Conservation (phyloP, 2,797 vertebrate species). For the Numenius phaeopus region DNA sequence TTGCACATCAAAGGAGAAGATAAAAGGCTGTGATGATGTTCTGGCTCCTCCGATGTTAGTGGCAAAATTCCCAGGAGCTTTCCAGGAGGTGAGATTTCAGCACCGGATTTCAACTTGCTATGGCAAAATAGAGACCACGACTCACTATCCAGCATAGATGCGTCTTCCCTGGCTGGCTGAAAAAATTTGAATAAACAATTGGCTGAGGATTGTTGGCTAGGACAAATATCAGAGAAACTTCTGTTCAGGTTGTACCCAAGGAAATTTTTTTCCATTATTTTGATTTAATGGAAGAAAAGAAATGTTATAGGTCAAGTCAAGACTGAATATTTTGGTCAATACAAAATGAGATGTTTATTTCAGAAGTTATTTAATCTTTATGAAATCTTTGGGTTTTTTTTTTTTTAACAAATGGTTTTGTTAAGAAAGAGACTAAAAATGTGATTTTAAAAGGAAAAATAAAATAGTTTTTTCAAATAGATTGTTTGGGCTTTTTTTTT, state of each 20-base stretch:
- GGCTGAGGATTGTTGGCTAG: not conserved
- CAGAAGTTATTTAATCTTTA: not conserved
- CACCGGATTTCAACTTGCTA: not conserved
- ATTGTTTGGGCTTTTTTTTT: not conserved
- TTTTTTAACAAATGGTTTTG: not conserved
- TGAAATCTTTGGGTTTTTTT: not conserved
- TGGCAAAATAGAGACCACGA: fast-evolving
- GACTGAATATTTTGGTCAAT: not conserved
- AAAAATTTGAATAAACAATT: not conserved
- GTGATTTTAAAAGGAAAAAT: not conserved
- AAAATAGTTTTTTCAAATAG: not conserved
- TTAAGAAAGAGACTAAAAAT: not conserved
- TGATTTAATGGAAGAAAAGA: not conserved
- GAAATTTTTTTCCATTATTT: not conserved
- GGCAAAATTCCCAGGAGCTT: not conserved
- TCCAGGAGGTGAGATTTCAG: not conserved
- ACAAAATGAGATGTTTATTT: not conserved
- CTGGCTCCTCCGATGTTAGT: not conserved
- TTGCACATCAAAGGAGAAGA: not conserved
- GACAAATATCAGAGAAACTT: not conserved
- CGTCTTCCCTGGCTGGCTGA: not conserved
- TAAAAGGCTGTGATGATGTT: not conserved
- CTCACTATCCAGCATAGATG: not conserved
- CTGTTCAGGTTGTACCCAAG: not conserved
- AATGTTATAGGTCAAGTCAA: not conserved